Conservation (phyloP, 2,797 vertebrate species). For the Peromyscus attwateri region DNA sequence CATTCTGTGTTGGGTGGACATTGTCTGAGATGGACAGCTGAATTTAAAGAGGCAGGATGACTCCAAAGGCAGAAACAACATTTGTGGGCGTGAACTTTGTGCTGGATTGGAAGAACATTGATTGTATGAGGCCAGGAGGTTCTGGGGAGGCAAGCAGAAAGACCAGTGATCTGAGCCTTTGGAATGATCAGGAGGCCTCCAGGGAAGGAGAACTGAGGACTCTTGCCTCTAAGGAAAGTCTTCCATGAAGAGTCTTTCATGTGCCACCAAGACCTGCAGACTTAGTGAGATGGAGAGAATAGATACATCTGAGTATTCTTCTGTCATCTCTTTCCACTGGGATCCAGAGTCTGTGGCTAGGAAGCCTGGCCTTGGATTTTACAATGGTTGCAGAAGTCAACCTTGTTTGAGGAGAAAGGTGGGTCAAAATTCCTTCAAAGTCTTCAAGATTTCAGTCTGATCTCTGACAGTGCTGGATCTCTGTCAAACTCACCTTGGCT, state of each 20-base stretch:
- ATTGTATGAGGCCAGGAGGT: not conserved
- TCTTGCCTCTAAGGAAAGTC: not conserved
- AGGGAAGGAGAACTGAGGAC: not conserved
- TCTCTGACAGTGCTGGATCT: not conserved
- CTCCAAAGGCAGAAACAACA: slow-evolving; percentile 13
- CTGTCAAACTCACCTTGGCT: not conserved
- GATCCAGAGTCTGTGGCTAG: not conserved
- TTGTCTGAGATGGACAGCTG: not conserved
- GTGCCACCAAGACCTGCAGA: not conserved
- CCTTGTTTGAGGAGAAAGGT: not conserved
- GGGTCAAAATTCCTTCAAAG: not conserved
- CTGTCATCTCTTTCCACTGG: not conserved
- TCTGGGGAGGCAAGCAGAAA: not conserved
- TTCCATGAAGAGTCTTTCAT: not conserved
- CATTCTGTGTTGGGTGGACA: slow-evolving; percentile 20
- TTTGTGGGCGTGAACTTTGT: not conserved
- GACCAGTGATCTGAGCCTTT: not conserved
- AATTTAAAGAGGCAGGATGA: slow-evolving; percentile 31
- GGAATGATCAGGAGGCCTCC: not conserved
- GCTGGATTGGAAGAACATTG: not conserved
- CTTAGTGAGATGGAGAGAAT: not conserved
- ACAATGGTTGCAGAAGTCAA: not conserved
- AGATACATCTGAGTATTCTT: not conserved
- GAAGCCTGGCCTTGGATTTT: slow-evolving; percentile 9
- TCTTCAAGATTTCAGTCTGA: not conserved